Evolutionary conservation across 2,797 vertebrate genomes (phyloP), one percentile per base, ranked within the genome.

Genomic region (Tragelaphus oryx): DNA sequence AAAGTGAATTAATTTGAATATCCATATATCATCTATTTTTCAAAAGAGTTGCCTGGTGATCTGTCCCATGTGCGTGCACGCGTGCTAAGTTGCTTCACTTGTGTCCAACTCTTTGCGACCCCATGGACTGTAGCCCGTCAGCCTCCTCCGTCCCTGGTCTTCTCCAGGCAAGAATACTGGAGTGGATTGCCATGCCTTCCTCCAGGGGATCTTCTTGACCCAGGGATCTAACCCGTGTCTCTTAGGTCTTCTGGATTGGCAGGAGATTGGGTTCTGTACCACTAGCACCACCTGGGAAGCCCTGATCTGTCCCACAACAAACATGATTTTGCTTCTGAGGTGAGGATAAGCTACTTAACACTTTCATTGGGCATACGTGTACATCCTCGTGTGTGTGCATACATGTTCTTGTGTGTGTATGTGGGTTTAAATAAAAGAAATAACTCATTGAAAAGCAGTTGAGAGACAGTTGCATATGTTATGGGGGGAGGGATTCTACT

Each of bases 311-410:
- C n/a, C 81, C 62, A 78, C 74, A 93, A 79, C 85, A 94, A 97
- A 95, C n/a, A 60, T 78, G 74, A 91, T 95, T 97, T 95, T 80
- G 26, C 48, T 91, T 93, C 46, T 91, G 85, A 62, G 57, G 82
- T 94, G 94, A 86, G 96, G 96, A 88, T 82, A 93, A 92, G 81
- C 75, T 94, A 94, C 93, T 97, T 97, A 96, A 24, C 37, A 55
- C 30, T 37, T 68, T 60, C 41, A 65, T 17, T 95, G n/a, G 62
- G 44, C 54, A 80, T 12, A 13, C 8, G 11, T 91, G 18, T 75
- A 52, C 28, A 11, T 54, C 55, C 16, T 10, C 6, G 1, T 17
- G 0, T 55, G 14, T 37, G 44, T 78, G 37, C 11, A 20, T 17
- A 46, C 37, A 16, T 26, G 83, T 96, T 48, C 94, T n/a, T 13